Evolutionary conservation across 2,888 invertebrate genomes (phyloP), one percentile per base, ranked within the genome.

Genomic region (Eudasyphora cyanicolor): DNA sequence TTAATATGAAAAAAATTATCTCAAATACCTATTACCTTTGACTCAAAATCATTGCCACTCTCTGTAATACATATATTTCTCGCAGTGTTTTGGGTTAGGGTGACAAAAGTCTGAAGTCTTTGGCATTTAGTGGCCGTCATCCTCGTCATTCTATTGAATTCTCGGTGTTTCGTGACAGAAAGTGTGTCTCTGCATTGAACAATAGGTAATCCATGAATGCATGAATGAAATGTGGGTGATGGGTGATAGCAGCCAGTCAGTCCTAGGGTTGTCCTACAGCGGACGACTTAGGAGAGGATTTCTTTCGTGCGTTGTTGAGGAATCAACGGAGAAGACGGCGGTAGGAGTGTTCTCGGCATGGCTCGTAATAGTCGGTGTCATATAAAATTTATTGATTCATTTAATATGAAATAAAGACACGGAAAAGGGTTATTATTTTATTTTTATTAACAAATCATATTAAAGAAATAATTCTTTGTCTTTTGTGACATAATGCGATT

Each of bases 381-480:
- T 38, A 71, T 57, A 71, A 71, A 71, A 71, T 38, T 71, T 71
- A 71, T 71, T 54, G 71, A 71, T 71, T 71, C 71, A n/a, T 57
- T 71, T 71, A 57, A 54, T 71, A 71, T 35, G 7, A 38, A 71
- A 71, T 71, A 54, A 71, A 64, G 64, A 64, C 35, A 64, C 35
- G 71, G 71, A 64, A 64, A 64, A 54, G 71, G 71, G 71, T 71
- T 54, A 54, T 14, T 21, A 27, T 49, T 24, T 17, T 49, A 69
- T 71, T 35, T 57, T 71, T 57, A 35, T 71, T 57, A 71, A 24
- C 12, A 69, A 45, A 69, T 27, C 24, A 45, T 45, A 69, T 45
- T 45, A 69, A 45, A 69, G 49, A 69, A 69, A 45, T 69, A n/a
- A 71, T 71, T 71, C 54, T n/a, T n/a, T 71, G 14, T 14, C 24